Evolutionary conservation across 1,140 invertebrate genomes (phyloP).

Genomic region (Diuraphis noxia): DNA sequence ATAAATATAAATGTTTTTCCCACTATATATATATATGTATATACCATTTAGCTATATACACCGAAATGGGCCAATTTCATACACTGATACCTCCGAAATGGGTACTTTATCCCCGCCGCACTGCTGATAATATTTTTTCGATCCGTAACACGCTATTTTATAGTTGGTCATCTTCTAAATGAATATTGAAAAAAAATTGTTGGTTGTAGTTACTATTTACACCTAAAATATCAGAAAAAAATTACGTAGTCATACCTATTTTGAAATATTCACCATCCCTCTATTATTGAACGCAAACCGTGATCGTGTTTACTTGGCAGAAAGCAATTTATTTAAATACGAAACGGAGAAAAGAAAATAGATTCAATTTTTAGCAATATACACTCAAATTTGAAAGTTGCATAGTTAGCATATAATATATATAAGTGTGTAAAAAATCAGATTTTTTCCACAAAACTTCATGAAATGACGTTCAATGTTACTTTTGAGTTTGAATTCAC

Average conservation of each 20-base stretch:
- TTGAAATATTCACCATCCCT: not conserved
- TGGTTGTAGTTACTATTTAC: not conserved
- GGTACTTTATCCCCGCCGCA: not conserved
- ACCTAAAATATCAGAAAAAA: not conserved
- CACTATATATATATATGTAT: not conserved
- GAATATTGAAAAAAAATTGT: not conserved
- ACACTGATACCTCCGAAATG: slow-evolving; percentile 3
- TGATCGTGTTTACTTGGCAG: not conserved
- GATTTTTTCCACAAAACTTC: not conserved
- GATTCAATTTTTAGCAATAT: not conserved
- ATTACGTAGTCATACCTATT: not conserved
- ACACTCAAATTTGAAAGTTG: not conserved
- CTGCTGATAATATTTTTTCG: not conserved
- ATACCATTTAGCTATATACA: not conserved
- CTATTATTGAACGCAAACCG: not conserved
- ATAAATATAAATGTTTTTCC: slow-evolving; percentile 7
- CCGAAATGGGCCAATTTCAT: not conserved
- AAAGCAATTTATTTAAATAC: not conserved
- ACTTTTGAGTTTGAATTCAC: not conserved
- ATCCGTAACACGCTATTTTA: not conserved
- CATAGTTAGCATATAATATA: too few relatives aligned
- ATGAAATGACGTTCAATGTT: not conserved
- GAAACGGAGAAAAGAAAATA: not conserved
- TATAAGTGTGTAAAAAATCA: not conserved
- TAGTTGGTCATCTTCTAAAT: not conserved